Percentiles rank a stretch among this genome's conserved stretches.
These are phyloP conservation scores for Sus cebifrons DNA, from an alignment of 2,797 vertebrate genomes.

Conservation along the genomic window DNA sequence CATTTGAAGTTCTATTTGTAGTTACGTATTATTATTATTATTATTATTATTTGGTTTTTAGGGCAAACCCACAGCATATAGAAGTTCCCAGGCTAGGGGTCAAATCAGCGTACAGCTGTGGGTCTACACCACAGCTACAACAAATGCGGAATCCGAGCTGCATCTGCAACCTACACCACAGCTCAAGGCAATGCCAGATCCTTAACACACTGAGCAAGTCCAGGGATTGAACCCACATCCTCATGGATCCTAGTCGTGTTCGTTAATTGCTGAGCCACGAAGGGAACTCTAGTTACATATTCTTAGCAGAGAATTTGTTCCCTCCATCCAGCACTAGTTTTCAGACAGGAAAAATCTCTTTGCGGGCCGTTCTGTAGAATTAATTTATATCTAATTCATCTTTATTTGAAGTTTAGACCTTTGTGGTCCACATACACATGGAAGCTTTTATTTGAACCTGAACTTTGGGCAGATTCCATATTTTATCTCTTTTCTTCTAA, in stretches of 20 bases:
- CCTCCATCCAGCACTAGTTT: fast-evolving
- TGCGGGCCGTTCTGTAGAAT: background rate
- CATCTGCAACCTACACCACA: too few relatives aligned
- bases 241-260: too few relatives aligned
- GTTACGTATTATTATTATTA: background rate
- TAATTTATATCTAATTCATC: background rate
- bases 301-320: background rate
- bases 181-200: too few relatives aligned
- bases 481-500: background rate
- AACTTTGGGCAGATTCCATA: background rate
- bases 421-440: background rate
- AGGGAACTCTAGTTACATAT: background rate
- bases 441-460: background rate
- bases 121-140: too few relatives aligned
- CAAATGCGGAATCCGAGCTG: too few relatives aligned
- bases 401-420: background rate
- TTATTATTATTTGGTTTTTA: too few relatives aligned
- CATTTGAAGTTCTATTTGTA: background rate
- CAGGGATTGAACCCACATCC: too few relatives aligned
- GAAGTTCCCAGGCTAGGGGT: too few relatives aligned
- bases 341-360: background rate
- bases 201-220: too few relatives aligned
- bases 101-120: too few relatives aligned
- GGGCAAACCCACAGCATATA: too few relatives aligned
- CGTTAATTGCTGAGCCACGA: too few relatives aligned